Percentiles rank a stretch among this genome's conserved stretches.
Conservation (phyloP, 2,888 invertebrate species). For the Scaptomyza reducta region DNA sequence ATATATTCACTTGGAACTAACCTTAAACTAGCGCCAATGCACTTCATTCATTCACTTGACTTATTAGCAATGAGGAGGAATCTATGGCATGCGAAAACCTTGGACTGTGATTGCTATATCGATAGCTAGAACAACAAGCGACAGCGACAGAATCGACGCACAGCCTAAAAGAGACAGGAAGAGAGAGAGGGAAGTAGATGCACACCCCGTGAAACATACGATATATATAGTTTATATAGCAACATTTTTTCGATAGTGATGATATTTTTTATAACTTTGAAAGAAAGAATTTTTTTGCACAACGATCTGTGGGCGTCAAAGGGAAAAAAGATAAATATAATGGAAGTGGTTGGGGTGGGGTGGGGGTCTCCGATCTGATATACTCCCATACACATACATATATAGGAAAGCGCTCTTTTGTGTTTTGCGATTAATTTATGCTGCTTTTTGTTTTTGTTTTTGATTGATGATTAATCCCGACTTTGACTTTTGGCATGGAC, state of each 20-base stretch:
- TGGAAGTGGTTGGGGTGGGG: no score
- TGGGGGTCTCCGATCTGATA: conserved; percentile 11
- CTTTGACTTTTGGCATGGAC: conserved; percentile 76
- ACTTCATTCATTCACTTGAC: conserved; percentile 4
- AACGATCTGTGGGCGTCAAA: neutral
- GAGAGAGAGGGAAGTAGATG: neutral
- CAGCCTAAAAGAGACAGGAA: neutral
- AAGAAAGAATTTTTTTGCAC: conserved; percentile 45
- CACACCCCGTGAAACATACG: conserved; percentile 22
- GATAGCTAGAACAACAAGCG: conserved; percentile 1
- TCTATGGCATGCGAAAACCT: conserved; percentile 21
- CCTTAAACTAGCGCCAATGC: conserved; percentile 4
- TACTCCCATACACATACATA: neutral
- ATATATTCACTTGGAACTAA: conserved; percentile 1
- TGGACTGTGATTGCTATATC: conserved; percentile 20
- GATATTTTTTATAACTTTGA: conserved; percentile 39
- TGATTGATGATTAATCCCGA: conserved; percentile 79
- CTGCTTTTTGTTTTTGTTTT: conserved; percentile 39
- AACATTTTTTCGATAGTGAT: neutral
- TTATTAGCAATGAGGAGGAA: neutral
- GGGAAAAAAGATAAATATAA: neutral
- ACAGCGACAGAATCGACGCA: conserved; percentile 5
- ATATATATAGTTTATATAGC: conserved; percentile 5
- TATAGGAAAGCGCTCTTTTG: conserved; percentile 13
- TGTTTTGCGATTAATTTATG: conserved; percentile 70